Conservation (phyloP, 2,797 vertebrate species). For the Galaxias olidus region DNA sequence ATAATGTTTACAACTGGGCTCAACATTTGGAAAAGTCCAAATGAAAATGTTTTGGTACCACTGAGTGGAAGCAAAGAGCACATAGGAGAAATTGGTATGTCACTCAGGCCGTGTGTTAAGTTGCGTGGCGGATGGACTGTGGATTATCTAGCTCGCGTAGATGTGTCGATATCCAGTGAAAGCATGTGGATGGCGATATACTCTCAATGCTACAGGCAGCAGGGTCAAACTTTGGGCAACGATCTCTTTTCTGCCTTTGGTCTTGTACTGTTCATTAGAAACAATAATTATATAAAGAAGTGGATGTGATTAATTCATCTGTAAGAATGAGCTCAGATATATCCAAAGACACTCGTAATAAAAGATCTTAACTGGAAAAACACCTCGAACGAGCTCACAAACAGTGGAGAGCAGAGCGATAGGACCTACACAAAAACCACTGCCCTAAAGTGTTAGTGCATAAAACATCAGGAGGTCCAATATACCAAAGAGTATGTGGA, state of each 20-base stretch:
- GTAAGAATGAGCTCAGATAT: conserved; percentile 42
- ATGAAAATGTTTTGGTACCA: conserved; percentile 60
- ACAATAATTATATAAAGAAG: conserved; percentile 46
- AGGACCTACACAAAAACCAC: conserved; percentile 59
- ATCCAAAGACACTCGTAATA: conserved; percentile 41
- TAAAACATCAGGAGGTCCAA: conserved; percentile 49
- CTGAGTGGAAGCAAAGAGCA: conserved; percentile 20
- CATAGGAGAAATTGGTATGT: no score
- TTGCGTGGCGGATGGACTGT: conserved; percentile 36
- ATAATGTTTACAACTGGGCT: conserved; percentile 14
- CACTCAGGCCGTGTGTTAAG: conserved; percentile 30
- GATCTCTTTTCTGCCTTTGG: conserved; percentile 50
- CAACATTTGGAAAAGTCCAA: conserved; percentile 41
- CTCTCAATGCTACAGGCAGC: no score
- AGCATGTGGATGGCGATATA: no score
- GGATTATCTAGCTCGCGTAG: no score
- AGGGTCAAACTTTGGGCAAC: background rate
- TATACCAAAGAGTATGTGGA: conserved; percentile 52
- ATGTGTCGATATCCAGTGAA: conserved; percentile 1
- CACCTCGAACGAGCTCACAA: conserved; percentile 52
- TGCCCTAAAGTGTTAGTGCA: conserved; percentile 49
- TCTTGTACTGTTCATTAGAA: conserved; percentile 53
- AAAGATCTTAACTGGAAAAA: conserved; percentile 49
- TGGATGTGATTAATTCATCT: conserved; percentile 27
- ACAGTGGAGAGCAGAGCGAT: conserved; percentile 54